Conservation (phyloP, 2,797 vertebrate species). For the Gymnodraco acuticeps region DNA sequence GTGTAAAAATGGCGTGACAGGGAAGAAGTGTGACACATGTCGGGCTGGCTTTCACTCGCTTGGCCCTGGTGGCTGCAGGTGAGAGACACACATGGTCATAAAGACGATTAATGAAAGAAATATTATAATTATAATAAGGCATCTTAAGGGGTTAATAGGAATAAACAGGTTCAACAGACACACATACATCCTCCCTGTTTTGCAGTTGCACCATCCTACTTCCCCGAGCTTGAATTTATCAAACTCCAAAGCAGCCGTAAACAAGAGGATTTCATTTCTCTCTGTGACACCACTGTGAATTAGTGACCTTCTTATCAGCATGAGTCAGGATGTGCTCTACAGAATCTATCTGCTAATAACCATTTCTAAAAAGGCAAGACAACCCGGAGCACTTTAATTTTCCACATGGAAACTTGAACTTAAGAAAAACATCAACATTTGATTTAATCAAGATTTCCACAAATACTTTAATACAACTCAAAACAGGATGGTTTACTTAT, state of each 20-base stretch:
- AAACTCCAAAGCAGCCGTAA: constrained; percentile 55
- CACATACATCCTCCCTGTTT: constrained; percentile 31
- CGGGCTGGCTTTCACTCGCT: constrained; percentile 91
- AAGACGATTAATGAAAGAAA: neutral
- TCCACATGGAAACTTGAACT: constrained; percentile 18
- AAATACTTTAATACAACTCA: constrained; percentile 9
- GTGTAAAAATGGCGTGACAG: constrained; percentile 88
- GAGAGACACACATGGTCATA: constrained; percentile 52
- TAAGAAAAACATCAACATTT: neutral
- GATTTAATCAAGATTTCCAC: constrained; percentile 20
- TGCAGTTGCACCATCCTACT: constrained; percentile 28
- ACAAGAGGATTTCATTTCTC: constrained; percentile 53
- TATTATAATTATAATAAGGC: neutral
- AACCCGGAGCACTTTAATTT: constrained; percentile 12
- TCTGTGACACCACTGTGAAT: constrained; percentile 56
- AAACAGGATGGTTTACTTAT: neutral
- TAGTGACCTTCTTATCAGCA: constrained; percentile 61
- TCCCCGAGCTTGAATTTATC: constrained; percentile 50
- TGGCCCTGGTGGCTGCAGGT: constrained; percentile 91
- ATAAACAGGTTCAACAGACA: constrained; percentile 4
- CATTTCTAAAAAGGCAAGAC: constrained; percentile 14
- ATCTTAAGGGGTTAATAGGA: neutral
- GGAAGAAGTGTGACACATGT: constrained; percentile 93
- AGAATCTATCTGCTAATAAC: constrained; percentile 38
- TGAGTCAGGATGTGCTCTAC: constrained; percentile 41